These are phyloP conservation scores for Apodemus agrarius DNA, from an alignment of 2,797 vertebrate species.

Conservation along the genomic window DNA sequence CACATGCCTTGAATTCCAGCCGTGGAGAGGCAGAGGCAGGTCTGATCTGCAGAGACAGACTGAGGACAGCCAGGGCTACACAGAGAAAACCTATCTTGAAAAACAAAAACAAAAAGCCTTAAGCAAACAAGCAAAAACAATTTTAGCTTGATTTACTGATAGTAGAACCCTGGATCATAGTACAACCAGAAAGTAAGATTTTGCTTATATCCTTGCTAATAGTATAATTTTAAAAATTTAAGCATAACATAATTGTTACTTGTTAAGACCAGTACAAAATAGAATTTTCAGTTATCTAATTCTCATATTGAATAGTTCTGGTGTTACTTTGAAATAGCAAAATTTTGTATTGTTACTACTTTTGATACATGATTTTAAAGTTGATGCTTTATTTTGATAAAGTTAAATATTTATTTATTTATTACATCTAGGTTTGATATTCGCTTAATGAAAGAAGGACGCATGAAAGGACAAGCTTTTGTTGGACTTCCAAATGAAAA, in stretches of 20 bases:
- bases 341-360: not conserved
- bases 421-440: constrained; percentile 94
- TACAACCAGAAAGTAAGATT: not conserved
- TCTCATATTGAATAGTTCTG: not conserved
- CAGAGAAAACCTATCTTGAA: not conserved
- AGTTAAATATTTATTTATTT: not conserved
- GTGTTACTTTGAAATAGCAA: constrained; percentile 14
- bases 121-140: not conserved
- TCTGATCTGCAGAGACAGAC: not conserved
- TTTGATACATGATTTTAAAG: not conserved
- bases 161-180: not conserved
- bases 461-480: constrained; percentile 99
- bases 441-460: constrained; percentile 98
- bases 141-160: not conserved
- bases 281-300: constrained; percentile 18
- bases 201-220: not conserved
- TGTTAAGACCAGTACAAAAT: not conserved
- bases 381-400: not conserved
- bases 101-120: not conserved
- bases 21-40: not conserved
- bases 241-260: not conserved
- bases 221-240: constrained; percentile 7
- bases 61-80: not conserved
- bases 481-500: constrained; percentile 96
- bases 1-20: not conserved